phyloP scores from a whole-genome alignment of 30 jellyfish, hydroid and myxozoan species.

The Aurelia sp. region DNA sequence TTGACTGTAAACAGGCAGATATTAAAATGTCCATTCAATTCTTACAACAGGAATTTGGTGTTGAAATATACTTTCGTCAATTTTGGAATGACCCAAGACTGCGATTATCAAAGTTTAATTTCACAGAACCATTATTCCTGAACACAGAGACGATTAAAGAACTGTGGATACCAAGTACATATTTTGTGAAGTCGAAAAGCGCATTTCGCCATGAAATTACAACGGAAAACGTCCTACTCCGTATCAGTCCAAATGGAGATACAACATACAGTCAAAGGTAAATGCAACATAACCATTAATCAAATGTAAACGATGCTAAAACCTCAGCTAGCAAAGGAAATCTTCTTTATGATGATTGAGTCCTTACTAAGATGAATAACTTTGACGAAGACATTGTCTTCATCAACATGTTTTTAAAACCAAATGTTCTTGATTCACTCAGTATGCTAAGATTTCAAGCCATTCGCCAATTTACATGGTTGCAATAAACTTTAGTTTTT shows the following conservation, averaged over 20 bases:
- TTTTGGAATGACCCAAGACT: conserved; percentile 78
- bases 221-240: conserved; percentile 66
- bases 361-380: no score
- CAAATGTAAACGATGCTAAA: no score
- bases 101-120: conserved; percentile 48
- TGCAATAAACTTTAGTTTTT: no score
- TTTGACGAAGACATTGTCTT: no score
- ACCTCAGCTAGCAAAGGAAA: no score
- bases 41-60: conserved; percentile 60
- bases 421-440: no score
- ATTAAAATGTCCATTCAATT: no score
- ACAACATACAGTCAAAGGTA: conserved; percentile 78
- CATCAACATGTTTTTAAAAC: no score
- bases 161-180: conserved; percentile 81
- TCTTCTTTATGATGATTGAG: no score
- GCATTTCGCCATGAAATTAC: conserved; percentile 73
- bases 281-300: not conserved
- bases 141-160: conserved; percentile 50
- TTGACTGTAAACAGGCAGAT: no score
- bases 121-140: conserved; percentile 62
- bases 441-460: no score
- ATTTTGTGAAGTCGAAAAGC: conserved; percentile 68
- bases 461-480: no score
- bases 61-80: conserved; percentile 79
- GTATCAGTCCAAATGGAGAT: conserved; percentile 77